These are phyloP conservation scores for Metopia argyrocephala DNA, from an alignment of 2,888 invertebrate genomes.

Conservation along the genomic window DNA sequence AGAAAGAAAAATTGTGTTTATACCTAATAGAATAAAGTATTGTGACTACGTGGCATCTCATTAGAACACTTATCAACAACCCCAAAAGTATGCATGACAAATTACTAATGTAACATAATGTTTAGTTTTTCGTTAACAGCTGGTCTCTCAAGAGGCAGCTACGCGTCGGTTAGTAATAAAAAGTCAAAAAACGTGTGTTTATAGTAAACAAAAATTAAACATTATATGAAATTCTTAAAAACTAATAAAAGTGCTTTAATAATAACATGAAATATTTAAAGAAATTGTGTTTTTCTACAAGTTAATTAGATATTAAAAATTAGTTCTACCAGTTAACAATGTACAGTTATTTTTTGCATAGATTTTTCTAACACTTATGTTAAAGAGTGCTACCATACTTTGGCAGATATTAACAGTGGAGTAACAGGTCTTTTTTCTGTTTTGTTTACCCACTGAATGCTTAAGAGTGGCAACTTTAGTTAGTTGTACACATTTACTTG, in stretches of 20 bases:
- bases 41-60: too few relatives aligned
- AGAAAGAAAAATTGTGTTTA: too few relatives aligned
- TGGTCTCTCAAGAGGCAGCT: slow-evolving; percentile 7
- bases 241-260: not conserved
- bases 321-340: not conserved
- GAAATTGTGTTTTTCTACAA: not conserved
- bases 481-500: not conserved
- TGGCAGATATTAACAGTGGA: slow-evolving; percentile 11
- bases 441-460: not conserved
- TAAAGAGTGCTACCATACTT: not conserved
- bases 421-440: slow-evolving; percentile 50
- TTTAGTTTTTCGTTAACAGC: slow-evolving; percentile 43
- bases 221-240: not conserved
- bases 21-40: too few relatives aligned
- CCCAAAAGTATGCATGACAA: not conserved
- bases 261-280: not conserved
- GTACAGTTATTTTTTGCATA: slow-evolving; percentile 22
- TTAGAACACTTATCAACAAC: not conserved
- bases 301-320: not conserved
- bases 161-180: slow-evolving; percentile 19
- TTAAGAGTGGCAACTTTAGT: slow-evolving; percentile 3
- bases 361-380: not conserved
- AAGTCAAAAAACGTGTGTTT: not conserved
- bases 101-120: not conserved
- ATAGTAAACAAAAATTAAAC: not conserved